Evolutionary conservation across 2,113 vertebrate genomes (phyloP).

Genomic region (Rhizomys pruinosus): DNA sequence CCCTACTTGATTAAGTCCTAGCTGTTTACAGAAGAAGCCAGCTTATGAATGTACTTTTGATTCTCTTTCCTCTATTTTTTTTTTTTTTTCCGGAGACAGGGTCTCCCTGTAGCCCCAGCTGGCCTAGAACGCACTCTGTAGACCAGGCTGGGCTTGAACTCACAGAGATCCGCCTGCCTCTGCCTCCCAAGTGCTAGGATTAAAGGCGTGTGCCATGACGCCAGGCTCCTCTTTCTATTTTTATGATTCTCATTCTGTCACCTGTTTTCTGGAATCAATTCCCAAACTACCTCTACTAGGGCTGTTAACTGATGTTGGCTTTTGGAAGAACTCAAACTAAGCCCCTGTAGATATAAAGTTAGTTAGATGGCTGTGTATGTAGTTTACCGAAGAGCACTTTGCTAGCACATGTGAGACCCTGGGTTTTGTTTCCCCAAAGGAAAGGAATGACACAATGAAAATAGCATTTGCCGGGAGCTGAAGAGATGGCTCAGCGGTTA

Average conservation of each 20-base stretch:
- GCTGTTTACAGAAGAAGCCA: background rate
- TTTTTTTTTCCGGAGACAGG: too few relatives aligned
- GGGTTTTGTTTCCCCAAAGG: background rate
- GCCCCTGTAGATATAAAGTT: background rate
- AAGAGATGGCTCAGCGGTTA: too few relatives aligned
- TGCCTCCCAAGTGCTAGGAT: too few relatives aligned
- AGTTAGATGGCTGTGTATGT: background rate
- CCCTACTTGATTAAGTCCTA: background rate
- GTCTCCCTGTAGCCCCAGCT: too few relatives aligned
- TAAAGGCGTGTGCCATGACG: too few relatives aligned
- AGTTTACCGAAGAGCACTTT: background rate
- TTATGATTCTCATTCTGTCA: background rate
- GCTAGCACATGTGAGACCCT: background rate
- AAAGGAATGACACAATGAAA: background rate
- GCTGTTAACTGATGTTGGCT: background rate
- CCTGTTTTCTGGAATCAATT: slow-evolving; percentile 36
- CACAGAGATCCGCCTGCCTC: too few relatives aligned
- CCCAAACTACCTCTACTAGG: background rate
- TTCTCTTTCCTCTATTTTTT: too few relatives aligned
- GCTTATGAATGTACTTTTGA: background rate
- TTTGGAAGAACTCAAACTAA: slow-evolving; percentile 22
- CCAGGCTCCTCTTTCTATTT: background rate
- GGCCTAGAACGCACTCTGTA: too few relatives aligned
- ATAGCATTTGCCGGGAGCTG: too few relatives aligned
- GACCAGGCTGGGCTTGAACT: too few relatives aligned